Conservation (phyloP, 2,888 invertebrate genomes). For the Macropis europaea region DNA sequence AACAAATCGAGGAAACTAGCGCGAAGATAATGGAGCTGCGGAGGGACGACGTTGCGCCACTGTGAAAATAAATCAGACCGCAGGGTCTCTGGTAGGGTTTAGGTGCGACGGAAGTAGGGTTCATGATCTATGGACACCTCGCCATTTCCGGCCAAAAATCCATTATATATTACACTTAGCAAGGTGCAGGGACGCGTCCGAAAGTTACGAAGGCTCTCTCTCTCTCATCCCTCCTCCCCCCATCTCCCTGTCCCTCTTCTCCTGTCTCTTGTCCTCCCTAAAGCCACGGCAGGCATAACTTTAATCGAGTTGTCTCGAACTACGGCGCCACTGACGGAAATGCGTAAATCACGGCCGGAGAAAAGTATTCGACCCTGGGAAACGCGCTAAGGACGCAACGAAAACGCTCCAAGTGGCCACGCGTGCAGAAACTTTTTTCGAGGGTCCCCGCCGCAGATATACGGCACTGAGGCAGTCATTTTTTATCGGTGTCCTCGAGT, state of each 20-base stretch:
- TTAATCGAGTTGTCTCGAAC: constrained; percentile 71
- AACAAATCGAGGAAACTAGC: constrained; percentile 67
- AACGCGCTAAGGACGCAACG: constrained; percentile 31
- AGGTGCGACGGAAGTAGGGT: constrained; percentile 75
- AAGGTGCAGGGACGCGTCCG: constrained; percentile 62
- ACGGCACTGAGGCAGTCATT: constrained; percentile 27
- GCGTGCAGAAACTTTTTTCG: constrained; percentile 33
- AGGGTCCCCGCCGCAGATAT: constrained; percentile 26
- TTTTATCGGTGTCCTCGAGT: constrained; percentile 24
- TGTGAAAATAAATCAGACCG: constrained; percentile 74
- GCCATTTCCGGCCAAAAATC: constrained; percentile 77
- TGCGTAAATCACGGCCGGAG: constrained; percentile 55
- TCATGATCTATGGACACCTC: constrained; percentile 76
- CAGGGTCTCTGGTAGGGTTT: constrained; percentile 68
- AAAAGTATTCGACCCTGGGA: constrained; percentile 49
- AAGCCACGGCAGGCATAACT: constrained; percentile 66
- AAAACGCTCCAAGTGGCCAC: background rate
- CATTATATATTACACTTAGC: constrained; percentile 77
- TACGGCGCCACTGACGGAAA: constrained; percentile 57
- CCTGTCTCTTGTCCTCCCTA: constrained; percentile 23
- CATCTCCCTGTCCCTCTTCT: background rate
- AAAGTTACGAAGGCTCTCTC: constrained; percentile 58
- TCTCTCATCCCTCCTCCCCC: constrained; percentile 19
- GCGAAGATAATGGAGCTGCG: constrained; percentile 71
- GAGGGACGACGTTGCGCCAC: constrained; percentile 56